Base-by-base conservation (phyloP, 2,888 invertebrate genomes). In the Empis stercorea region DNA sequence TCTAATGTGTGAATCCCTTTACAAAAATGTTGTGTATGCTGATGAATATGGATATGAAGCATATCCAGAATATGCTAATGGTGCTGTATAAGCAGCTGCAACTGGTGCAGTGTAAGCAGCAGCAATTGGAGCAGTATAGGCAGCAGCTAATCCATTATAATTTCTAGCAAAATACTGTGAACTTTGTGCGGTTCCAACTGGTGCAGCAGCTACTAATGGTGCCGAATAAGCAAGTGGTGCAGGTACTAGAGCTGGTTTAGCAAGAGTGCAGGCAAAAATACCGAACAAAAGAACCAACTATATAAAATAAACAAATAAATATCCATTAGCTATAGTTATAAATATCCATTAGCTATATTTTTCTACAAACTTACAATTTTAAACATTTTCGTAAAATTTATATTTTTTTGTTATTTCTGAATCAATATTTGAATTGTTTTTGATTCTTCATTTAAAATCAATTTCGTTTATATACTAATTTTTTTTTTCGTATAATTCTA, bases 91-190 rank as follows among this genome's bases (percentile, higher is more conserved):
- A n/a, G 13, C 34, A 9, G 34, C 34, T n/a, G 34, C n/a, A n/a
- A 45, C 37, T 17, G 46, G 39, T 17, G 48, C 38, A 11, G 38
- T 39, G 40, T 45, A 48, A 9, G 50, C 49, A 36, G 34, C 45
- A 30, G 46, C 48, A 41, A 37, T 15, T 37, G 37, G 37, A 4
- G 37, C 38, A 17, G 38, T 56, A 32, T 32, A 32, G 51, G 72
- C 64, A 51, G 72, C 64, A 15, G 75, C 76, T 14, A 76, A 57
- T 10, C 75, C 74, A 55, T 78, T 76, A 63, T 73, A 76, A 55
- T 75, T 76, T 50, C 76, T 69, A 7, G 76, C 73, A 54, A 78
- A 61, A 37, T 75, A 74, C 59, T 79, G 78, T 16, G 76, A 77
- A 59, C 78, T 78, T 52, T 72, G 71, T 5, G 77, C 74, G 0